Evolutionary conservation across 2,797 vertebrate genomes (phyloP).

Genomic region (Xenentodon cancila): DNA sequence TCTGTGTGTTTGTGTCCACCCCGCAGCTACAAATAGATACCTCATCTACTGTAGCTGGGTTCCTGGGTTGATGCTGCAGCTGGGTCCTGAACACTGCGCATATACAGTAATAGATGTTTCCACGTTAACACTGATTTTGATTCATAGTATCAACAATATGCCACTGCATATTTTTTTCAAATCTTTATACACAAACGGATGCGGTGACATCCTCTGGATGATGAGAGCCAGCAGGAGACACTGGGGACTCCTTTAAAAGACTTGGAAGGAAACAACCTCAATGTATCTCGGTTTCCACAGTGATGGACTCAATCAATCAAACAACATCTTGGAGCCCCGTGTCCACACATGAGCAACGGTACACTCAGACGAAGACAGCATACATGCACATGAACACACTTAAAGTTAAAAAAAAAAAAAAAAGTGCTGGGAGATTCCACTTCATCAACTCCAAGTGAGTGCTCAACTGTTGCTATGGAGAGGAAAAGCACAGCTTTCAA

Average conservation of each 20-base stretch:
- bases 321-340: conserved; percentile 39
- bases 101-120: conserved; percentile 17
- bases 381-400: conserved; percentile 9
- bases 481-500: conserved; percentile 61
- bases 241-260: conserved; percentile 47
- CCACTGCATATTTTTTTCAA: conserved; percentile 4
- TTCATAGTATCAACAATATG: background rate
- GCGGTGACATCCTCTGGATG: conserved; percentile 14
- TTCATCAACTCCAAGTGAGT: conserved; percentile 57
- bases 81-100: conserved; percentile 1
- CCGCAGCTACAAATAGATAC: conserved; percentile 66
- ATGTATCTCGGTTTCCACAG: conserved; percentile 35
- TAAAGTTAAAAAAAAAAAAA: background rate
- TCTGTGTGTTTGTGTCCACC: conserved; percentile 57
- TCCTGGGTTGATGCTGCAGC: conserved; percentile 49
- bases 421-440: conserved; percentile 56
- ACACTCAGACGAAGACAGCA: conserved; percentile 27
- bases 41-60: conserved; percentile 63
- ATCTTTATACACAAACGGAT: background rate
- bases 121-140: conserved; percentile 1
- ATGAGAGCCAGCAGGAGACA: conserved; percentile 37
- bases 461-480: conserved; percentile 76
- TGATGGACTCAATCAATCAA: conserved; percentile 51
- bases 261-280: conserved; percentile 31
- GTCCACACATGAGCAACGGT: conserved; percentile 52